phyloP scores from a whole-genome alignment of 1,140 invertebrate genomes.

The Heliconius eleuchia region DNA sequence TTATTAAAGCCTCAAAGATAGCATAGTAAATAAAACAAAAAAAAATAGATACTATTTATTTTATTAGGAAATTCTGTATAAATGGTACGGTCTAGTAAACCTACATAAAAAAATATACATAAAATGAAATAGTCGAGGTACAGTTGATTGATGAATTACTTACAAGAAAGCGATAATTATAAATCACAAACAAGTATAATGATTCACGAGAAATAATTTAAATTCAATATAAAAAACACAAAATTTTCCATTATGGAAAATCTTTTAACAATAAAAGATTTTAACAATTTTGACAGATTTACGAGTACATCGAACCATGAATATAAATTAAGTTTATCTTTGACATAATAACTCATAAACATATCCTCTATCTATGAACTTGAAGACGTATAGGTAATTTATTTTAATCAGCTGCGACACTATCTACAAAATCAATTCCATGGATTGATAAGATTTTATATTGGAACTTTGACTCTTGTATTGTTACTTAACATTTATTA shows the following conservation, averaged over 20 bases:
- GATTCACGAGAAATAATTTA: not conserved
- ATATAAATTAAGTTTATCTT: slow-evolving; percentile 36
- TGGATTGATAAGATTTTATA: not conserved
- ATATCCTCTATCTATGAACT: not conserved
- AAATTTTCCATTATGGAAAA: not conserved
- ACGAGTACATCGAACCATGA: slow-evolving; percentile 24
- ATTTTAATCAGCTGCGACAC: not conserved
- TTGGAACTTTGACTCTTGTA: no score
- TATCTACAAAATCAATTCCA: not conserved
- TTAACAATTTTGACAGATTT: not conserved
- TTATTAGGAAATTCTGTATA: not conserved
- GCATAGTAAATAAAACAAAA: not conserved
- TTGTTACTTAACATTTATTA: no score
- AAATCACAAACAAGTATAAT: not conserved
- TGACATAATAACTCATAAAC: slow-evolving; percentile 15
- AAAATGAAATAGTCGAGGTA: not conserved
- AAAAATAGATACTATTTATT: not conserved
- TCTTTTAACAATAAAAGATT: not conserved
- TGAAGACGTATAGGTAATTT: not conserved
- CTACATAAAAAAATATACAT: no score
- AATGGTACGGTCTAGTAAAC: not conserved
- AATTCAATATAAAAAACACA: not conserved
- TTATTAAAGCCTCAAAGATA: not conserved
- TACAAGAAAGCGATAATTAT: not conserved
- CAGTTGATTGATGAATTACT: not conserved